Evolutionary conservation across 2,888 invertebrate species (phyloP).

Genomic region (Proisotoma minuta): DNA sequence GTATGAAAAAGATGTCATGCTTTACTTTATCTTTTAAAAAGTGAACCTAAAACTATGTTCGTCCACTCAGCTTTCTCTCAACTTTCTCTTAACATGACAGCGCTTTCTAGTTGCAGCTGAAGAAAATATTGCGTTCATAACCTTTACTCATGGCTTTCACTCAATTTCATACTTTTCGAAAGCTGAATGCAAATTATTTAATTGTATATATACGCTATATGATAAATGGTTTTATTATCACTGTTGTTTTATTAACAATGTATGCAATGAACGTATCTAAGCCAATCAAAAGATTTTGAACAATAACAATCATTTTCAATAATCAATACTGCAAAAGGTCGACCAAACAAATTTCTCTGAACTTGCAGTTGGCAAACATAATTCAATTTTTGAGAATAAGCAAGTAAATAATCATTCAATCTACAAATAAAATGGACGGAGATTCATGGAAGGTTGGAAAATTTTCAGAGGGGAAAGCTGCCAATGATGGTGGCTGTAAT

Average conservation of each 20-base stretch:
- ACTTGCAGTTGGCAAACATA: neutral
- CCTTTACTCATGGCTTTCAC: neutral
- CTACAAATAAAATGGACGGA: neutral
- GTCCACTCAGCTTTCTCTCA: neutral
- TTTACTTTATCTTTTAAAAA: neutral
- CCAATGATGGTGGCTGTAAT: neutral
- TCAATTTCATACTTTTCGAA: neutral
- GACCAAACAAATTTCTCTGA: neutral
- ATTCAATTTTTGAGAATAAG: neutral
- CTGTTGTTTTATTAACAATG: neutral
- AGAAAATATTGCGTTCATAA: neutral
- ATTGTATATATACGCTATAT: neutral
- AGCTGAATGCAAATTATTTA: neutral
- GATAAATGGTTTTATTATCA: neutral
- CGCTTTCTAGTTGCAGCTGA: neutral
- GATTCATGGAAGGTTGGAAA: neutral
- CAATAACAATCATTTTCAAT: neutral
- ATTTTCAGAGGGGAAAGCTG: neutral
- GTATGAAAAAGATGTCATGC: neutral
- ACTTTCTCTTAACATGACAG: neutral
- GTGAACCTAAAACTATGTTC: neutral
- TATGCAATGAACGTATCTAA: too few relatives aligned
- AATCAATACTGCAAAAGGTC: neutral
- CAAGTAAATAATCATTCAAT: neutral
- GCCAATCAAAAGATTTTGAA: neutral